Conservation (phyloP, 2,113 vertebrate genomes). For the Odobenus rosmarus region DNA sequence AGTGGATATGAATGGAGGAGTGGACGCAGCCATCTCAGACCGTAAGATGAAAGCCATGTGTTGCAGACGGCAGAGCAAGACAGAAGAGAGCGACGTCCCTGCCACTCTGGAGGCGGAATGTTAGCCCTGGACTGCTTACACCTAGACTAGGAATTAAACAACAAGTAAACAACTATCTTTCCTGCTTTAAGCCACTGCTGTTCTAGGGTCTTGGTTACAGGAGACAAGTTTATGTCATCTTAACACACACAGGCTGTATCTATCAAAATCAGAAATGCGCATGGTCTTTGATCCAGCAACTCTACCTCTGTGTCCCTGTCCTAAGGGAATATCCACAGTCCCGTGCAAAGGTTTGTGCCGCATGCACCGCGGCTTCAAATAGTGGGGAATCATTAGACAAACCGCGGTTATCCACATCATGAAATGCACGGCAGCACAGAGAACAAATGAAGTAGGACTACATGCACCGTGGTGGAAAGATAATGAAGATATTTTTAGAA, state of each 20-base stretch:
- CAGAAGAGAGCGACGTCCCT: neutral
- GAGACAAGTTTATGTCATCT: neutral
- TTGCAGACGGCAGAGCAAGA: neutral
- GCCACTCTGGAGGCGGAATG: neutral
- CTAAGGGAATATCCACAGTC: neutral
- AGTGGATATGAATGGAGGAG: neutral
- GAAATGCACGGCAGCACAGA: neutral
- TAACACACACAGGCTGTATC: neutral
- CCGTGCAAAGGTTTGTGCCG: neutral
- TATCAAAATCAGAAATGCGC: neutral
- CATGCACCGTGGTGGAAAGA: neutral
- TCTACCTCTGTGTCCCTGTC: neutral
- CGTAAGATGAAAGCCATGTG: neutral
- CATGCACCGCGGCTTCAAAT: neutral
- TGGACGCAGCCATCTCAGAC: neutral
- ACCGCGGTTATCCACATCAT: no score
- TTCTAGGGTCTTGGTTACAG: neutral
- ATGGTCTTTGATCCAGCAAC: neutral
- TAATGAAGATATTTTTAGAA: neutral
- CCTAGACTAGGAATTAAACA: neutral
- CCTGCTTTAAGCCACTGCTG: neutral
- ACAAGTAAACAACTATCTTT: neutral
- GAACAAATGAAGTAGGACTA: neutral
- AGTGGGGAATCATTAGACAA: neutral
- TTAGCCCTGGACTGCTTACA: neutral